A percentile compares a stretch with the other conserved stretches of the same genome.
Conservation (phyloP, 2,797 vertebrate species). For the Rhadinocentrus ornatus region DNA sequence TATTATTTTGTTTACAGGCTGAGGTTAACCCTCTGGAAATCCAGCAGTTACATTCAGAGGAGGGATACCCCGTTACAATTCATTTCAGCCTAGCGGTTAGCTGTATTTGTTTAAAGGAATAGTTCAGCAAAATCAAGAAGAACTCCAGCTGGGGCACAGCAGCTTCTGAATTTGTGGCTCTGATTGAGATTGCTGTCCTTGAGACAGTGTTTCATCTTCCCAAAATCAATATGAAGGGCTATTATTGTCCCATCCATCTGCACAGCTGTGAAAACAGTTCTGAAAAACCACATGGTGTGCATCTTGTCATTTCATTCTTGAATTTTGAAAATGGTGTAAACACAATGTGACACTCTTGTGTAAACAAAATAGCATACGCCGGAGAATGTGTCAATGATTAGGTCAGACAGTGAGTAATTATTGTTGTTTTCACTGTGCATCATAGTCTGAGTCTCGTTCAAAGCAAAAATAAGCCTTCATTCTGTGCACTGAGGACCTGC, state of each 20-base stretch:
- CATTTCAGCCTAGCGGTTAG: neutral
- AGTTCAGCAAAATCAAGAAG: neutral
- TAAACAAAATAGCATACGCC: neutral
- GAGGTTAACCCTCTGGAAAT: neutral
- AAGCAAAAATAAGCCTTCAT: neutral
- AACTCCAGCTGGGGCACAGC: neutral
- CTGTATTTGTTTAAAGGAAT: neutral
- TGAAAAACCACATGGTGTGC: neutral
- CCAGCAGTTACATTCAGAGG: neutral
- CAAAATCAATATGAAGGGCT: neutral
- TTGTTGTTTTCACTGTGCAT: neutral
- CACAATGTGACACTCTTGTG: neutral
- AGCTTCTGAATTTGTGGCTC: neutral
- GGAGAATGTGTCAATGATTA: neutral
- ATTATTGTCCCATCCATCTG: neutral
- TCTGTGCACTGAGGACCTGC: neutral
- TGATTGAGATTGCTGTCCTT: neutral
- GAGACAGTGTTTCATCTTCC: neutral
- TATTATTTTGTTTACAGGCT: neutral
- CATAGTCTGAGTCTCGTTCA: neutral
- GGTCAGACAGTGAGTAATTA: neutral
- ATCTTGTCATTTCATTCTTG: neutral
- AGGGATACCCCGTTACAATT: neutral
- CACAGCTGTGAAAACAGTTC: neutral
- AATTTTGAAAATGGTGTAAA: neutral